Base-by-base conservation (phyloP, 2,888 invertebrate species). In the Eretmocerus hayati region DNA sequence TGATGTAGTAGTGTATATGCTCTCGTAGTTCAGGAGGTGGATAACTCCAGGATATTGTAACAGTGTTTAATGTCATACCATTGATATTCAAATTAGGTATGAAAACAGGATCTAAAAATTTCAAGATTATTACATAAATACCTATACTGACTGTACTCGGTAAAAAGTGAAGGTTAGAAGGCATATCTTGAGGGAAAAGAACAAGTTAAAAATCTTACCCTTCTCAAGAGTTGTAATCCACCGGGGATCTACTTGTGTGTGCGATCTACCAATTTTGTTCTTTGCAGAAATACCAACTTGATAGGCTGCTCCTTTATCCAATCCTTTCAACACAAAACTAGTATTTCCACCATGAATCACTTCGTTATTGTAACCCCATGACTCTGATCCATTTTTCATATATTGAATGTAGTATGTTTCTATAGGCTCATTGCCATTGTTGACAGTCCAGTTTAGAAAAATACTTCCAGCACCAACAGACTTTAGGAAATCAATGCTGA, bases 371-470 rank as follows among this genome's bases (percentile, higher is more conserved):
- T 81, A 84, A 20, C 74, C 72, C 74, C 81, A 83, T 46, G 70
- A 69, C n/a, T 75, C 75, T 5, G 72, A 70, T 6, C 74, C 76
- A 40, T 75, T 76, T 56, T 76, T 75, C 72, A 78, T 77, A 55
- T 75, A 74, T 58, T 75, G 74, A 23, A 78, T 72, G 47, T 75
- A 74, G 61, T 82, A 85, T 19, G 69, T 66, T 55, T 75, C 73
- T 18, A 87, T 76, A 0, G 81, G 81, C 42, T 82, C 81, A 63
- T 90, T 90, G 53, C 86, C 86, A 52, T 84, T 79, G 50, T 82
- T 80, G 0, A 87, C 78, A 0, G 87, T 89, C 90, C 90, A 90
- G 64, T 89, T 90, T 1, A 90, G 66, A 67, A 80, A 91, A 37
- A 91, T 80, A 66, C 84, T 81, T 6, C 80, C 78, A 1, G 81